phyloP scores from a whole-genome alignment of 2,113 vertebrate genomes.

The Oenanthe oenanthe region DNA sequence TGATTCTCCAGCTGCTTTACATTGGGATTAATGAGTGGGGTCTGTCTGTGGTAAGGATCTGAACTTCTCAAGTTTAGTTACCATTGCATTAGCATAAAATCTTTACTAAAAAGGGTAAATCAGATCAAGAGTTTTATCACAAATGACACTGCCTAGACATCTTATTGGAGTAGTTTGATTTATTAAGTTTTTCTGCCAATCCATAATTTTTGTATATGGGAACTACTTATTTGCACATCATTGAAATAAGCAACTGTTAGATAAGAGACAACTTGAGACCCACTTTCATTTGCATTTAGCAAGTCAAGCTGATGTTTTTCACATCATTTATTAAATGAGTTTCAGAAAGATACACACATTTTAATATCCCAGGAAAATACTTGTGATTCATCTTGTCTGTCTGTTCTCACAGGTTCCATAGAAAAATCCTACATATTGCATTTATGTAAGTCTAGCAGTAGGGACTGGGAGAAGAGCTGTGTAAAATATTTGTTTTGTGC shows the following conservation, averaged over 20 bases:
- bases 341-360: conserved; percentile 10
- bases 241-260: conserved; percentile 41
- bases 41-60: not conserved
- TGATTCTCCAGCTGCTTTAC: not conserved
- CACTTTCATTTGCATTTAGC: conserved; percentile 49
- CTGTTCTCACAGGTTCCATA: not conserved
- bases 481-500: not conserved
- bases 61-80: not conserved
- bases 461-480: not conserved
- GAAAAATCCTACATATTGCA: not conserved
- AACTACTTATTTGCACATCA: conserved; percentile 29
- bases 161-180: not conserved
- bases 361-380: conserved; percentile 16
- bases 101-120: not conserved
- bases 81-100: not conserved
- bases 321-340: conserved; percentile 28
- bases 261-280: conserved; percentile 55
- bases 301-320: conserved; percentile 36
- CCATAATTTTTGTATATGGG: conserved; percentile 2
- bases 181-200: conserved; percentile 39
- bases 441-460: not conserved
- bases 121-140: not conserved
- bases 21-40: not conserved
- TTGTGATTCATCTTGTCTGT: not conserved
- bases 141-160: not conserved